Conservation (phyloP, 2,888 invertebrate species). For the Agriopis aurantiaria region DNA sequence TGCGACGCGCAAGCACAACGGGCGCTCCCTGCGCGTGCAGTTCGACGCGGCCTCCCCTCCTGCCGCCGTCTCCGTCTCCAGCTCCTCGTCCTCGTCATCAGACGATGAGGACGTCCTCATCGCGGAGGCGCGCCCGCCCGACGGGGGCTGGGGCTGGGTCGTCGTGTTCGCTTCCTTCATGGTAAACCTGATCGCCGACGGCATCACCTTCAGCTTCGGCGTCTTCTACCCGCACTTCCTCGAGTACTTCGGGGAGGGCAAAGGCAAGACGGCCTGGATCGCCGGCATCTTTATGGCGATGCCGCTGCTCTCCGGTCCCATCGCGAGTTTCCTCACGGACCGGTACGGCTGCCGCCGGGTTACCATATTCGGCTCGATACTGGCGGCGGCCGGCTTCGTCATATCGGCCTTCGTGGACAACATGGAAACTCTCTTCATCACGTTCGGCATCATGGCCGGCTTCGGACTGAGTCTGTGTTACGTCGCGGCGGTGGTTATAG, state of each 20-base stretch:
- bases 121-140: conserved; percentile 91
- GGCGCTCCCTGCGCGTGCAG: conserved; percentile 85
- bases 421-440: conserved; percentile 92
- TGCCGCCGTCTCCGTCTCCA: conserved; percentile 73
- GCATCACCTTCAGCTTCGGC: conserved; percentile 96
- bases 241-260: conserved; percentile 93
- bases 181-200: conserved; percentile 96
- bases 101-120: conserved; percentile 88
- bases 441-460: conserved; percentile 94
- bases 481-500: conserved; percentile 96
- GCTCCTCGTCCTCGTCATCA: conserved; percentile 85
- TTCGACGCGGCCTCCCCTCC: conserved; percentile 84
- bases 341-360: conserved; percentile 93
- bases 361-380: conserved; percentile 91
- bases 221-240: conserved; percentile 95
- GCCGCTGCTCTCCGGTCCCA: conserved; percentile 94
- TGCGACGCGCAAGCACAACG: conserved; percentile 62
- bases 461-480: conserved; percentile 95
- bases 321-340: conserved; percentile 94
- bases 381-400: conserved; percentile 92
- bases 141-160: conserved; percentile 98
- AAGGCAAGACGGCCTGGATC: conserved; percentile 96
- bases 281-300: conserved; percentile 96
- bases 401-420: conserved; percentile 91
- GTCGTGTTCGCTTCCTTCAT: conserved; percentile 95